A percentile compares a stretch with the other conserved stretches of the same genome.
These are phyloP conservation scores for Glareola pratincola DNA, from an alignment of 2,113 vertebrate species.

Conservation along the genomic window DNA sequence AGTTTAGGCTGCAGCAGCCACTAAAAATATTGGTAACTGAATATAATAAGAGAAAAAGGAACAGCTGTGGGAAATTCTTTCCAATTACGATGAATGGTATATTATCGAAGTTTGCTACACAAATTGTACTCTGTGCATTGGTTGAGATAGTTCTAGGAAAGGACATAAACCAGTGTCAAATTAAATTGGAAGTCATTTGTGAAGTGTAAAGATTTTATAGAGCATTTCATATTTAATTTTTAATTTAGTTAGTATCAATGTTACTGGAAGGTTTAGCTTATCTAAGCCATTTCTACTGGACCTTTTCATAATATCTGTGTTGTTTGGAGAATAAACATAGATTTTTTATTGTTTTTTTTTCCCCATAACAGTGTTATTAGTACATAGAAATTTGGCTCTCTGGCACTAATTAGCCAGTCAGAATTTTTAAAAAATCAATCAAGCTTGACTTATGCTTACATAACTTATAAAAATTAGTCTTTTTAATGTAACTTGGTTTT, in stretches of 20 bases:
- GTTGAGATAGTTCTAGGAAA: constrained; percentile 33
- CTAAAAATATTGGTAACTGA: background rate
- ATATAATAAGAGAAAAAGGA: background rate
- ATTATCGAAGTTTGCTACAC: background rate
- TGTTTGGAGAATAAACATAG: background rate
- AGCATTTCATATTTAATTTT: constrained; percentile 60
- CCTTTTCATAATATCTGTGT: constrained; percentile 13
- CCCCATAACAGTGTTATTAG: background rate
- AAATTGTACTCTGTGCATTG: background rate
- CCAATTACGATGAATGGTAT: background rate
- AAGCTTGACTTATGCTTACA: background rate
- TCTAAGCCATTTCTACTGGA: background rate
- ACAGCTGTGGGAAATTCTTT: background rate
- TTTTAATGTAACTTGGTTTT: constrained; percentile 17
- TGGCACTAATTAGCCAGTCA: background rate
- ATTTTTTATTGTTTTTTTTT: background rate
- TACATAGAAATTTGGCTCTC: background rate
- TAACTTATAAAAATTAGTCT: background rate
- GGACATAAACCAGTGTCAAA: constrained; percentile 34
- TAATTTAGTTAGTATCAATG: constrained; percentile 17
- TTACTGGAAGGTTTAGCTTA: constrained; percentile 30
- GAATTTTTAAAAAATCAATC: background rate
- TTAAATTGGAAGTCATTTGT: constrained; percentile 42
- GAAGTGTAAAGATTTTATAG: background rate
- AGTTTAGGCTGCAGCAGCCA: background rate